Conservation (phyloP, 2,113 vertebrate species). For the Muntiacus reevesi region DNA sequence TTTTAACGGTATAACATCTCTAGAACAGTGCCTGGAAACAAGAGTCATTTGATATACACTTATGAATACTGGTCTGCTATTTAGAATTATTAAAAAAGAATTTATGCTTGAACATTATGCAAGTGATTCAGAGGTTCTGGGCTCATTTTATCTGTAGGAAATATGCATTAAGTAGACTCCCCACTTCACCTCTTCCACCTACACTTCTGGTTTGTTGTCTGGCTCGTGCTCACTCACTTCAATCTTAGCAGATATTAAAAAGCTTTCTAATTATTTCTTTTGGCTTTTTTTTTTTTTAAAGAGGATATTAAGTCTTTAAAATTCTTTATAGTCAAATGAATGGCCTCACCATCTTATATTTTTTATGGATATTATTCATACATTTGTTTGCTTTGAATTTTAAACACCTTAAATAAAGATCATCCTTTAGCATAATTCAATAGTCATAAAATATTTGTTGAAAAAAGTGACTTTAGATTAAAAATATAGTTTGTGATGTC, state of each 20-base stretch:
- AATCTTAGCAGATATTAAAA: background rate
- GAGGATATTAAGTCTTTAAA: background rate
- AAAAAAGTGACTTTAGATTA: background rate
- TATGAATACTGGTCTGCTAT: background rate
- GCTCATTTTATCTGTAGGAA: background rate
- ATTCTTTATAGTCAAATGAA: background rate
- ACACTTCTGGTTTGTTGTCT: accelerated
- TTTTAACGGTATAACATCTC: background rate
- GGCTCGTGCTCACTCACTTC: background rate
- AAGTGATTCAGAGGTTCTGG: background rate
- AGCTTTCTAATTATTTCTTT: background rate
- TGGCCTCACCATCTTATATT: background rate
- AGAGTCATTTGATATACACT: background rate
- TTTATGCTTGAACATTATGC: background rate
- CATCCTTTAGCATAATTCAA: background rate
- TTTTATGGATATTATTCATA: background rate
- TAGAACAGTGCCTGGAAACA: background rate
- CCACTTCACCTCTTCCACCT: accelerated
- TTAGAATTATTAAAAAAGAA: background rate
- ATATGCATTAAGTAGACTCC: background rate
- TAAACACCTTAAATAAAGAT: background rate
- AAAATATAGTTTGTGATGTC: background rate
- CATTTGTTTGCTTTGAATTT: background rate
- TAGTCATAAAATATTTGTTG: background rate
- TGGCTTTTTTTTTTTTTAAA: background rate